A percentile compares a stretch with the other conserved stretches of the same genome.
Conservation (phyloP, 2,888 invertebrate genomes). For the Trilocha varians region DNA sequence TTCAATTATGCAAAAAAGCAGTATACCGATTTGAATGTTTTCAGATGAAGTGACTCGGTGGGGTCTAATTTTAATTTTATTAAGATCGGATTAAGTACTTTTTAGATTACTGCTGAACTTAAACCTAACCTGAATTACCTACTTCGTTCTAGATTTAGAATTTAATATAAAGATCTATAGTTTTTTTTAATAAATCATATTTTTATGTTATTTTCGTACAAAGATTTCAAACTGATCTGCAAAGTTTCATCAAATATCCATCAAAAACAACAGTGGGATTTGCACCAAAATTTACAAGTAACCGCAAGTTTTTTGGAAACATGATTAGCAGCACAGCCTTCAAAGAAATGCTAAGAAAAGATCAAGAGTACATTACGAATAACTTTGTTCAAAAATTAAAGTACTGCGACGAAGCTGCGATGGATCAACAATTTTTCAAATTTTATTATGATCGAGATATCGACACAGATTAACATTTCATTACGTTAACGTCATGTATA, state of each 20-base stretch:
- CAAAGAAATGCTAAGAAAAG: conserved; percentile 39
- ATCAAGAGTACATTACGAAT: conserved; percentile 28
- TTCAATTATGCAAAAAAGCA: too few relatives aligned
- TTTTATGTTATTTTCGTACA: conserved; percentile 12
- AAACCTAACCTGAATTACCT: too few relatives aligned
- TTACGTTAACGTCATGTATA: too few relatives aligned
- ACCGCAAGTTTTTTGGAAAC: conserved; percentile 56
- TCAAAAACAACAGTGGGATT: conserved; percentile 53
- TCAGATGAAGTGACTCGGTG: too few relatives aligned
- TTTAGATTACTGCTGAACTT: too few relatives aligned
- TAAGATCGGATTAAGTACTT: too few relatives aligned
- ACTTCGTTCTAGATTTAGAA: too few relatives aligned
- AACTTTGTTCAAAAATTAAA: conserved; percentile 37
- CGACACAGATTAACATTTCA: conserved; percentile 21
- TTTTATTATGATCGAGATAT: conserved; percentile 45
- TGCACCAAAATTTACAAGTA: conserved; percentile 41
- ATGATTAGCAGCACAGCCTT: conserved; percentile 38
- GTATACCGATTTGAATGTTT: too few relatives aligned
- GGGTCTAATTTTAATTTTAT: too few relatives aligned
- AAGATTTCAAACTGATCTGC: conserved; percentile 41
- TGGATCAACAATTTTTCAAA: conserved; percentile 32
- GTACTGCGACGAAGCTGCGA: conserved; percentile 39
- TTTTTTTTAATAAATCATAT: too few relatives aligned
- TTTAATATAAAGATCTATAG: too few relatives aligned
- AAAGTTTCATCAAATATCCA: conserved; percentile 39